A percentile compares a stretch with the other conserved stretches of the same genome.
phyloP scores from a whole-genome alignment of 2,888 invertebrate genomes.

The Hololepta plana region DNA sequence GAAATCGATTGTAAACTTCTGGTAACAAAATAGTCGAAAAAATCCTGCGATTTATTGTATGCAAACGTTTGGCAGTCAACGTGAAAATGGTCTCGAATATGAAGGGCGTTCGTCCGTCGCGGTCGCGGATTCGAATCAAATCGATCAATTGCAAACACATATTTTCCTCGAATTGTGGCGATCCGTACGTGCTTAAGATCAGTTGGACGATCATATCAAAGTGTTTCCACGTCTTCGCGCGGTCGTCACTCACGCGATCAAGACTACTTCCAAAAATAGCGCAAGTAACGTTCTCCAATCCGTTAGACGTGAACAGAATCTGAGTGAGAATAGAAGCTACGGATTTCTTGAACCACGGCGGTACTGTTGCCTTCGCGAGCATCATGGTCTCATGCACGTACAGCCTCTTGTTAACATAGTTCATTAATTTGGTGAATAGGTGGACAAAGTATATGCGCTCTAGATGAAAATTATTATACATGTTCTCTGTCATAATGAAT shows the following conservation, averaged over 20 bases:
- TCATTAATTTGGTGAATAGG: conserved; percentile 33
- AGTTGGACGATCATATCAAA: conserved; percentile 48
- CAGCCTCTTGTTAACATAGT: conserved; percentile 37
- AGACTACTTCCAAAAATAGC: conserved; percentile 35
- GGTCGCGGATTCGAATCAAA: conserved; percentile 21
- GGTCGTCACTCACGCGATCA: conserved; percentile 21
- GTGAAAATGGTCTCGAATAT: conserved; percentile 26
- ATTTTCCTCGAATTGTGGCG: conserved; percentile 33
- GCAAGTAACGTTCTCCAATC: conserved; percentile 41
- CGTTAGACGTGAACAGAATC: conserved; percentile 39
- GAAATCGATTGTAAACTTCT: conserved; percentile 15
- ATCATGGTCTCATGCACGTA: conserved; percentile 52
- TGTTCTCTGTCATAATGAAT: conserved; percentile 36
- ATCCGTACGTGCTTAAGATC: conserved; percentile 35
- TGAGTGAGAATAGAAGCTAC: conserved; percentile 40
- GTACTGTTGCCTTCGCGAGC: conserved; percentile 34
- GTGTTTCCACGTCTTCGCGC: conserved; percentile 45
- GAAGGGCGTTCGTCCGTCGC: conserved; percentile 26
- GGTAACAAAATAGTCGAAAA: conserved; percentile 25
- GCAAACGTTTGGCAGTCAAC: conserved; percentile 34
- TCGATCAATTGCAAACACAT: conserved; percentile 33
- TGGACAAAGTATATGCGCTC: conserved; percentile 33
- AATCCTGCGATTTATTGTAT: conserved; percentile 29
- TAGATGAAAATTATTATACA: conserved; percentile 30
- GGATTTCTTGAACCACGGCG: conserved; percentile 42